phyloP scores from a whole-genome alignment of 1,140 invertebrate species.

The Lamellibrachia luymesi region DNA sequence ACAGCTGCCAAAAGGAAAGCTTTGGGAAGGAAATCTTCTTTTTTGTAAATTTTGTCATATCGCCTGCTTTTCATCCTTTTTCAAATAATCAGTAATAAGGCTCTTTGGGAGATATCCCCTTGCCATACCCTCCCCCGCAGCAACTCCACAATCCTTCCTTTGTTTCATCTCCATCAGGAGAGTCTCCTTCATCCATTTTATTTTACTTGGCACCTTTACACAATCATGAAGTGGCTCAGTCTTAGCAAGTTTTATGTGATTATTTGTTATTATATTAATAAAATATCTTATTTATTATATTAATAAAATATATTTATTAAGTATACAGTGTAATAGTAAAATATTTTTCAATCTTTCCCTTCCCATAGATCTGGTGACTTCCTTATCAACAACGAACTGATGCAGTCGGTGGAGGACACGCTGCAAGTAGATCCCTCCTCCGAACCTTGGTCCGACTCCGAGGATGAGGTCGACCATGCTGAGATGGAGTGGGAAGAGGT shows the following conservation, averaged over 20 bases:
- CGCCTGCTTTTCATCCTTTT: background rate
- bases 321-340: background rate
- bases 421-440: background rate
- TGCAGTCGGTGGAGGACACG: constrained; percentile 62
- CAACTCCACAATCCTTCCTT: background rate
- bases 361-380: constrained; percentile 62
- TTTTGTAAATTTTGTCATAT: background rate
- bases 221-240: too few relatives aligned
- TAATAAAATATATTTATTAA: too few relatives aligned
- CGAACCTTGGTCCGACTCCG: background rate
- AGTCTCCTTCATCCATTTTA: background rate
- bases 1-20: background rate
- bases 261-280: background rate
- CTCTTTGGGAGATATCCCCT: background rate
- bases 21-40: background rate
- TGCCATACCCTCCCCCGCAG: background rate
- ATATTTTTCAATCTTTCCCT: constrained; percentile 25
- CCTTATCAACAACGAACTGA: constrained; percentile 60
- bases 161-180: background rate
- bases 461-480: constrained; percentile 6
- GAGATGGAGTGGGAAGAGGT: constrained; percentile 19
- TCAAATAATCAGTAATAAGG: background rate
- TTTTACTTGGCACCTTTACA: too few relatives aligned
- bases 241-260: too few relatives aligned
- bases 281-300: too few relatives aligned